Evolutionary conservation across 2,797 vertebrate genomes (phyloP).

Genomic region (Chrysocyon brachyurus): DNA sequence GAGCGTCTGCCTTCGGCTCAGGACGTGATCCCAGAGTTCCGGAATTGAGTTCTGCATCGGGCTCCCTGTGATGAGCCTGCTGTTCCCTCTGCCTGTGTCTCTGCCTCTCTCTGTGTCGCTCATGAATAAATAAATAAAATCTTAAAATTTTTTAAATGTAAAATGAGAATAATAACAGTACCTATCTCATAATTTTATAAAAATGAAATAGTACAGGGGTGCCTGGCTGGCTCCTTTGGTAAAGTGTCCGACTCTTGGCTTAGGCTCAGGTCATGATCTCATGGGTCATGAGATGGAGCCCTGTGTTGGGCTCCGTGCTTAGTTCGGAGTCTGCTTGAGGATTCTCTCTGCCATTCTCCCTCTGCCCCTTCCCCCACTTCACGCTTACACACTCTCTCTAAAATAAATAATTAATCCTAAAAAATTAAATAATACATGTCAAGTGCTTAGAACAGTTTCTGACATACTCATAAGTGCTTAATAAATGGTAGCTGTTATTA

Average conservation of each 20-base stretch:
- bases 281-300: background rate
- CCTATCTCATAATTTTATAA: background rate
- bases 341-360: background rate
- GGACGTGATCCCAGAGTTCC: too few species aligned
- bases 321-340: background rate
- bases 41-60: too few species aligned
- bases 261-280: background rate
- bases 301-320: background rate
- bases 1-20: too few species aligned
- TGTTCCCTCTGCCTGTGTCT: too few species aligned
- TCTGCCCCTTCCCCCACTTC: background rate
- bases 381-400: background rate
- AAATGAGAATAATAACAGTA: background rate
- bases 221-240: background rate
- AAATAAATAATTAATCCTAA: background rate
- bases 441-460: background rate
- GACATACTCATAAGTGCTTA: background rate
- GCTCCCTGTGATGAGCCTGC: too few species aligned
- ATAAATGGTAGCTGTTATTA: slow-evolving; percentile 35
- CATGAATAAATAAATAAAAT: too few species aligned
- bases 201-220: background rate
- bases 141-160: background rate
- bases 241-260: background rate
- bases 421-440: slow-evolving; percentile 3
- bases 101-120: too few species aligned